Evolutionary conservation across 2,113 vertebrate genomes (phyloP).

Genomic region (Aythya baeri): DNA sequence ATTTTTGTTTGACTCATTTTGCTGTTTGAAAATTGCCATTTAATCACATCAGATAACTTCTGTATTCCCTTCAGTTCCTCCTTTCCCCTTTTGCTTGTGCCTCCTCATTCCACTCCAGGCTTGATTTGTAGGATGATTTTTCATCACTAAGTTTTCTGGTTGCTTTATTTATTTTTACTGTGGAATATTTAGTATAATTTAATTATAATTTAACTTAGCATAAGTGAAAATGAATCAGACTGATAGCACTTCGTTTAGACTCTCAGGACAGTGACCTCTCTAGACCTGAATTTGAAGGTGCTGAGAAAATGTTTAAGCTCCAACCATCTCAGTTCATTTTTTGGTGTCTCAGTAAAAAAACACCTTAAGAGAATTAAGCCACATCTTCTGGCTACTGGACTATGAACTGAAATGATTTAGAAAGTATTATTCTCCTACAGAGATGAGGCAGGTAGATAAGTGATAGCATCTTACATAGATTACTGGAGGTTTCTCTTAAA

Average conservation of each 20-base stretch:
- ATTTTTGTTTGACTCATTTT: conserved; percentile 23
- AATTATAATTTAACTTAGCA: no score
- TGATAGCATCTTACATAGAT: background rate
- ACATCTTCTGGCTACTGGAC: background rate
- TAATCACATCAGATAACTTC: conserved; percentile 15
- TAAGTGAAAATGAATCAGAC: background rate
- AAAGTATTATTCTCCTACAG: background rate
- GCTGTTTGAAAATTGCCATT: background rate
- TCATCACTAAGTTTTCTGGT: background rate
- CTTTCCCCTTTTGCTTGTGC: background rate
- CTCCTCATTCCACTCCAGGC: background rate
- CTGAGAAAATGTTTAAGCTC: background rate
- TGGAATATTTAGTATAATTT: background rate
- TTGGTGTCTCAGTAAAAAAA: background rate
- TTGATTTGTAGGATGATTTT: background rate
- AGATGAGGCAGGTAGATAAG: background rate
- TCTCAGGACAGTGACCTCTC: background rate
- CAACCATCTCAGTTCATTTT: background rate
- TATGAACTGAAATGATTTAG: background rate
- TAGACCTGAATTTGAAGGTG: background rate
- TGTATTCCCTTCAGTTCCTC: conserved; percentile 5
- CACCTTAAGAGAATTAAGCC: background rate
- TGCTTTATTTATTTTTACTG: background rate
- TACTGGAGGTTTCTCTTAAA: background rate
- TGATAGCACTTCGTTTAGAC: background rate